These are phyloP conservation scores for Siniperca chuatsi DNA, from an alignment of 2,113 vertebrate species.

Conservation along the genomic window DNA sequence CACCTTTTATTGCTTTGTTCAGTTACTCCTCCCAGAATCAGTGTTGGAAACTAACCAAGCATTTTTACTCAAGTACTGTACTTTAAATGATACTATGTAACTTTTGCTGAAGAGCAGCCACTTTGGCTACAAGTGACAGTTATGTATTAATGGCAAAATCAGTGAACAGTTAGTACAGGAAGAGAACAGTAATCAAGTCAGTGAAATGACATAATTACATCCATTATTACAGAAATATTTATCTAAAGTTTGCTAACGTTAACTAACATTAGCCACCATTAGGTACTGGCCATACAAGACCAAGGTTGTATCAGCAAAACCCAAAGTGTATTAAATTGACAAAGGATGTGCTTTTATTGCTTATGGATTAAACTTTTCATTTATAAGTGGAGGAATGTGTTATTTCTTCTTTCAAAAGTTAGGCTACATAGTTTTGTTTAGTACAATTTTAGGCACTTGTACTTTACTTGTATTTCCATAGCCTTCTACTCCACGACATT, in stretches of 20 bases:
- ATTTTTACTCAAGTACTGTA: not conserved
- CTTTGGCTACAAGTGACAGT: not conserved
- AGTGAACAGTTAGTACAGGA: not conserved
- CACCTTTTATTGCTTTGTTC: slow-evolving; percentile 4
- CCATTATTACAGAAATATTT: not conserved
- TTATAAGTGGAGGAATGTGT: not conserved
- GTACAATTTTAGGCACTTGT: not conserved
- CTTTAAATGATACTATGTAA: too few species aligned
- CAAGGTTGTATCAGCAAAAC: not conserved
- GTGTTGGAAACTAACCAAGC: too few species aligned
- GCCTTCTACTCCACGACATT: not conserved
- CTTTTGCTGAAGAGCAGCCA: not conserved
- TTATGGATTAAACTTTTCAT: not conserved
- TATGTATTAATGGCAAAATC: too few species aligned
- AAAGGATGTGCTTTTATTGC: not conserved
- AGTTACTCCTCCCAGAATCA: not conserved
- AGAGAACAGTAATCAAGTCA: too few species aligned
- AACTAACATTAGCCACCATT: not conserved
- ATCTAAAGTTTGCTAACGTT: not conserved
- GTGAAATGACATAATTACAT: not conserved
- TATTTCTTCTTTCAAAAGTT: not conserved
- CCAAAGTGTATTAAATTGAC: not conserved
- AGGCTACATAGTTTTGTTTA: not conserved
- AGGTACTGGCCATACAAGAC: not conserved
- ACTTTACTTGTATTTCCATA: not conserved